Evolutionary conservation across 2,113 vertebrate species (phyloP).

Genomic region (Phainopepla nitens): DNA sequence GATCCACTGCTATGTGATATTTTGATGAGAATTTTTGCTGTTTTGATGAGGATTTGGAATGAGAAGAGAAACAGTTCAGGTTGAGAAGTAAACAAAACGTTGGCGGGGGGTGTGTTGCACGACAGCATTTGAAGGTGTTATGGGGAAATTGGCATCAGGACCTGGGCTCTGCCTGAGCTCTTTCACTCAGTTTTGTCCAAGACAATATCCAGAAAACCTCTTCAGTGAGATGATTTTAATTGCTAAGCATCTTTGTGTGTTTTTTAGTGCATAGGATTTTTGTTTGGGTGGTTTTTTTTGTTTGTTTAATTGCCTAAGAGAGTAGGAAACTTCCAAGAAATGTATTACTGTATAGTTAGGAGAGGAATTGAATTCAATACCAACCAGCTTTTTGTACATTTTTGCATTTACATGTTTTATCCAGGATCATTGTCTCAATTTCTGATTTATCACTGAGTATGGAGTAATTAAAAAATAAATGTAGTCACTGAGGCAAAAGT

Average conservation of each 20-base stretch:
- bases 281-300: neutral
- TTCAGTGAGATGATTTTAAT: neutral
- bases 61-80: neutral
- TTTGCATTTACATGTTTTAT: neutral
- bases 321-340: neutral
- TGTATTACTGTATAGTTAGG: neutral
- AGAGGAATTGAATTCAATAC: neutral
- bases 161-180: neutral
- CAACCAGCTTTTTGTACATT: neutral
- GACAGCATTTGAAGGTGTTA: neutral
- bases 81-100: neutral
- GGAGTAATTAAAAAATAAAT: neutral
- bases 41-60: neutral
- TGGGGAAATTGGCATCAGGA: neutral
- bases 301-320: neutral
- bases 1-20: neutral
- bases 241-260: neutral
- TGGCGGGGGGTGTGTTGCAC: neutral
- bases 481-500: neutral
- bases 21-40: neutral
- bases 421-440: neutral
- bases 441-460: neutral
- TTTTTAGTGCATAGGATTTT: neutral
- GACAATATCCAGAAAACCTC: neutral
- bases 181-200: neutral